These are phyloP conservation scores for Hipparchia semele DNA, from an alignment of 2,888 invertebrate species.

Conservation along the genomic window DNA sequence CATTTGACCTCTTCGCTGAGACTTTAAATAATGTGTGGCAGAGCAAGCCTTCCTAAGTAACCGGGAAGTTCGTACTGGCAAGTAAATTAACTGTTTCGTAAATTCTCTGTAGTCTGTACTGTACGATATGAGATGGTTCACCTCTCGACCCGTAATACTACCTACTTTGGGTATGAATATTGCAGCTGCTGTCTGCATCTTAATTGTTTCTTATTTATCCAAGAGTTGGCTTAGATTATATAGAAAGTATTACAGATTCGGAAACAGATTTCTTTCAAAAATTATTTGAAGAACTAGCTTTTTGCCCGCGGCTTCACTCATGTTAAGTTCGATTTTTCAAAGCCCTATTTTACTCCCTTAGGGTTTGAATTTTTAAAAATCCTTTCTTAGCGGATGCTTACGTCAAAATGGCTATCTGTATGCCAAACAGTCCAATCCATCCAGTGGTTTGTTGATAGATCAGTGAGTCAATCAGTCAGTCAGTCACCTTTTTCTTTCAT, in stretches of 20 bases:
- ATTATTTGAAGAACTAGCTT: too few relatives aligned
- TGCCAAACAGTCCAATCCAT: too few relatives aligned
- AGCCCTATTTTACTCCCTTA: too few relatives aligned
- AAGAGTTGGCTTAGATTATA: not conserved
- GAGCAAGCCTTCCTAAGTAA: conserved; percentile 13
- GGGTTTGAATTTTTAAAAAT: too few relatives aligned
- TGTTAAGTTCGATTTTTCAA: too few relatives aligned
- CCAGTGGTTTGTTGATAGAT: too few relatives aligned
- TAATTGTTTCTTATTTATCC: not conserved
- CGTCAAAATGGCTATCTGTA: too few relatives aligned
- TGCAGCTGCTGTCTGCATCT: not conserved
- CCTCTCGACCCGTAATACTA: conserved; percentile 8
- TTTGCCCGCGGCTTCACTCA: too few relatives aligned
- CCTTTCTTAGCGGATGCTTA: too few relatives aligned
- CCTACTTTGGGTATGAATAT: not conserved
- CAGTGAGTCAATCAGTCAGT: too few relatives aligned
- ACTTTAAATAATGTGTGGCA: conserved; percentile 25
- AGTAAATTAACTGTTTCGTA: conserved; percentile 24
- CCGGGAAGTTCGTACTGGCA: conserved; percentile 18
- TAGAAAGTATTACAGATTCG: too few relatives aligned
- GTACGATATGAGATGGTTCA: conserved; percentile 17
- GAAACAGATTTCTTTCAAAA: too few relatives aligned
- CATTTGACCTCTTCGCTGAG: conserved; percentile 25
- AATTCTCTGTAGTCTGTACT: conserved; percentile 7
- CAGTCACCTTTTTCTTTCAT: not conserved